Conservation (phyloP, 2,888 invertebrate species). For the Nemoura dubitans region DNA sequence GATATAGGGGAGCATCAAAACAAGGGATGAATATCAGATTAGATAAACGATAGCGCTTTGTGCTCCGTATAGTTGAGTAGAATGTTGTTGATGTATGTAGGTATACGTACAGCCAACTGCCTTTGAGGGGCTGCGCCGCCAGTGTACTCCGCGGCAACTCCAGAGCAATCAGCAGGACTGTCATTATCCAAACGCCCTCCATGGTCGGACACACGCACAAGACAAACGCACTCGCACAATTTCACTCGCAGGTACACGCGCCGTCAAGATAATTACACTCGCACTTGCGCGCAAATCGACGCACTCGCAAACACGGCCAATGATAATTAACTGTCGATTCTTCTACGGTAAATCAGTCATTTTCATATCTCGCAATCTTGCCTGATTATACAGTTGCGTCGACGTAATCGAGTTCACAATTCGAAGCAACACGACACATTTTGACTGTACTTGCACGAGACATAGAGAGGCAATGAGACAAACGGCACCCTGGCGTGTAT, state of each 20-base stretch:
- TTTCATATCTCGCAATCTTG: not conserved
- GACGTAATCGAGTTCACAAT: not conserved
- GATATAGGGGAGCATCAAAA: not conserved
- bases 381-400: not conserved
- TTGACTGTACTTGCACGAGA: not conserved
- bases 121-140: conserved; percentile 23
- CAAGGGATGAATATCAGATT: conserved; percentile 8
- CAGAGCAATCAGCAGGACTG: not conserved
- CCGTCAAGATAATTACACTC: not conserved
- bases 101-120: conserved; percentile 40
- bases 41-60: conserved; percentile 2
- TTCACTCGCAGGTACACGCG: not conserved
- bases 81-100: too few relatives aligned
- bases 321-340: not conserved
- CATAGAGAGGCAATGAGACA: not conserved
- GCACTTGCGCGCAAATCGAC: not conserved
- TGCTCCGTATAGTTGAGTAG: too few relatives aligned
- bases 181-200: not conserved
- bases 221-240: not conserved
- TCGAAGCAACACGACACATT: not conserved
- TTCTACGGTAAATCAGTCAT: not conserved
- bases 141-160: not conserved
- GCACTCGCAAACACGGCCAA: not conserved
- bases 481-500: not conserved
- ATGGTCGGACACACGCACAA: not conserved